A percentile compares a stretch with the other conserved stretches of the same genome.
Evolutionary conservation across 2,113 vertebrate genomes (phyloP).

Genomic region (Leucosticte australis): DNA sequence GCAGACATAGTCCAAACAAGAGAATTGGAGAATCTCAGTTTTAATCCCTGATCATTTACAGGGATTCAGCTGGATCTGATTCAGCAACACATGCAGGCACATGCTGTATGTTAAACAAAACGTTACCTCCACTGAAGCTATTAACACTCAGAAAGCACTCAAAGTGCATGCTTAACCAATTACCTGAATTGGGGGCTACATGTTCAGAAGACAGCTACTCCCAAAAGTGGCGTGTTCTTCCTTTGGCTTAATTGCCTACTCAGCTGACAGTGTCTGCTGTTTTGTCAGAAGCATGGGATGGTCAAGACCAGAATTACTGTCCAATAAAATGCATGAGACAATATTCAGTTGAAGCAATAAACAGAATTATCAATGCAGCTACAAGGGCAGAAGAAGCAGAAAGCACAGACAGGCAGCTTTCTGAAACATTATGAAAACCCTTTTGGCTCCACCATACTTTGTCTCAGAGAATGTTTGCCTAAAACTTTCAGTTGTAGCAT

Average conservation of each 20-base stretch:
- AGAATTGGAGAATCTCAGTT: slow-evolving; percentile 21
- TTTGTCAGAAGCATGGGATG: not conserved
- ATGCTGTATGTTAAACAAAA: slow-evolving; percentile 31
- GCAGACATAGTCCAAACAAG: slow-evolving; percentile 47
- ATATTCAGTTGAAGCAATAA: not conserved
- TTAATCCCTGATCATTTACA: slow-evolving; percentile 53
- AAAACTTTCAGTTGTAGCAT: not conserved
- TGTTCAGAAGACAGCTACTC: not conserved
- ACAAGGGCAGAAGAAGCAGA: not conserved
- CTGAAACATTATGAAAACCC: not conserved
- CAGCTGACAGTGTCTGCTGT: not conserved
- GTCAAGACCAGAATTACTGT: not conserved
- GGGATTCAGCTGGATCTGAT: slow-evolving; percentile 33
- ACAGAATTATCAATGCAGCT: not conserved
- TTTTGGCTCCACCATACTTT: not conserved
- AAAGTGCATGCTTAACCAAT: not conserved
- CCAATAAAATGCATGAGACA: not conserved
- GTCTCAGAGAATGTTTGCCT: not conserved
- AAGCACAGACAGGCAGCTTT: not conserved
- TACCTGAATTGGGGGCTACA: not conserved
- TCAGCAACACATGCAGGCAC: slow-evolving; percentile 48
- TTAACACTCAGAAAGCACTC: not conserved
- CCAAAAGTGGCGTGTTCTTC: not conserved
- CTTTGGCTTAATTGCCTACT: not conserved
- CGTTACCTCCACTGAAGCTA: slow-evolving; percentile 3